Percentiles rank a stretch among this genome's conserved stretches.
phyloP scores from a whole-genome alignment of 1,140 invertebrate genomes.

The Pinna nobilis region DNA sequence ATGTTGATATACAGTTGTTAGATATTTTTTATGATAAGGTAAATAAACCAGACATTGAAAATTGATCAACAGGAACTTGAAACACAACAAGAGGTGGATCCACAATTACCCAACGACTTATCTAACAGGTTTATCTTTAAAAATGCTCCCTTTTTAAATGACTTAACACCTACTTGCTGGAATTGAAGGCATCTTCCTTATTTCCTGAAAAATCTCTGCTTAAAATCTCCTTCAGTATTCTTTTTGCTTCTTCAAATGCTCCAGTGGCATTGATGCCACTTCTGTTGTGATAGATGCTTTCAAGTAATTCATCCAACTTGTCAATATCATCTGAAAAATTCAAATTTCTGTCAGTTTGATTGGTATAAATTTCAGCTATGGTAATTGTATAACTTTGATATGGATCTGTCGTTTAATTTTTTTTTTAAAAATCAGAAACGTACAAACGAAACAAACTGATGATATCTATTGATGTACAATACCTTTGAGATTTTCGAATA shows the following conservation, averaged over 20 bases:
- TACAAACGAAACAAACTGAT: too few species aligned
- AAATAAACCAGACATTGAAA: too few species aligned
- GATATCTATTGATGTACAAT: neutral
- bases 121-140: too few species aligned
- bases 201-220: slow-evolving; percentile 41
- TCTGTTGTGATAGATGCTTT: slow-evolving; percentile 46
- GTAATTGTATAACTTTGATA: too few species aligned
- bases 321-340: slow-evolving; percentile 47
- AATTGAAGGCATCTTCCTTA: slow-evolving; percentile 40
- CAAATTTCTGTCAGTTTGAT: neutral
- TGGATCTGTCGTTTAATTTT: too few species aligned
- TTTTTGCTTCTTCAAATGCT: slow-evolving; percentile 48
- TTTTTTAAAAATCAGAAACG: too few species aligned
- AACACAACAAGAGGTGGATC: too few species aligned
- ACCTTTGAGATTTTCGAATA: slow-evolving; percentile 54
- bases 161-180: slow-evolving; percentile 51
- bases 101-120: too few species aligned
- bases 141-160: neutral
- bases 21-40: too few species aligned
- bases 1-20: too few species aligned
- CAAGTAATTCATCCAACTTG: slow-evolving; percentile 45
- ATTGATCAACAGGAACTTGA: too few species aligned
- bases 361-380: too few species aligned
- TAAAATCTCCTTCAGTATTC: slow-evolving; percentile 51
- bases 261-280: slow-evolving; percentile 52